Evolutionary conservation across 2,797 vertebrate species (phyloP), one percentile per base, ranked within the genome.

Genomic region (Spinus pinus): DNA sequence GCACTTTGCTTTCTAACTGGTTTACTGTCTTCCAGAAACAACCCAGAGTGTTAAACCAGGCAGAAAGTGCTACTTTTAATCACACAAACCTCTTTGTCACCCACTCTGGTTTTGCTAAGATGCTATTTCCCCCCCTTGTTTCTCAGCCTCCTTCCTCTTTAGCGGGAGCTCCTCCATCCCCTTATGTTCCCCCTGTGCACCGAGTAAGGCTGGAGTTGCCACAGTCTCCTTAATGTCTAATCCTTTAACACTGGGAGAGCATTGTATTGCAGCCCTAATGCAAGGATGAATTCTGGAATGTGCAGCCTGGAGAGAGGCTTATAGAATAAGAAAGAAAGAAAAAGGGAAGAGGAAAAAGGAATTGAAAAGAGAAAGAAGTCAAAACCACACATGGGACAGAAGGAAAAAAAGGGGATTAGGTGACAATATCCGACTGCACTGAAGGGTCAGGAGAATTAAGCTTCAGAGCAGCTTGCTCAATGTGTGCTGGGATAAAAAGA

Each of bases 371-470:
- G 97, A 98, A 98, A 98, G 97, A 98, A 98, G 98, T 98, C 98
- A 98, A 98, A 98, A 98, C 98, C 97, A 98, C 98, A 96, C 97
- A 98, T 98, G 97, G 98, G 97, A 97, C 97, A 97, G 98, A 96
- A 95, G 97, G 97, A 96, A 97, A 98, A 98, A 98, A 97, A 98
- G 95, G 97, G 98, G 98, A 98, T 98, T 98, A 98, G 98, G 97
- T 96, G 97, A 98, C 98, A 98, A 98, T 98, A 98, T 98, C 97
- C 97, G 97, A 98, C 98, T 98, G 98, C 97, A 97, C 95, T 96
- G 96, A 98, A 97, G 97, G 98, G 98, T 98, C 98, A 98, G 97
- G 96, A 97, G 98, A 98, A 98, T 98, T 97, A 97, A 98, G 98
- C 97, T 97, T 97, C 96, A 93, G 96, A 97, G 96, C 96, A 95